Percentiles rank a stretch among this genome's conserved stretches.
These are phyloP conservation scores for Zaprionus davidi DNA, from an alignment of 1,140 invertebrate species.

Conservation along the genomic window DNA sequence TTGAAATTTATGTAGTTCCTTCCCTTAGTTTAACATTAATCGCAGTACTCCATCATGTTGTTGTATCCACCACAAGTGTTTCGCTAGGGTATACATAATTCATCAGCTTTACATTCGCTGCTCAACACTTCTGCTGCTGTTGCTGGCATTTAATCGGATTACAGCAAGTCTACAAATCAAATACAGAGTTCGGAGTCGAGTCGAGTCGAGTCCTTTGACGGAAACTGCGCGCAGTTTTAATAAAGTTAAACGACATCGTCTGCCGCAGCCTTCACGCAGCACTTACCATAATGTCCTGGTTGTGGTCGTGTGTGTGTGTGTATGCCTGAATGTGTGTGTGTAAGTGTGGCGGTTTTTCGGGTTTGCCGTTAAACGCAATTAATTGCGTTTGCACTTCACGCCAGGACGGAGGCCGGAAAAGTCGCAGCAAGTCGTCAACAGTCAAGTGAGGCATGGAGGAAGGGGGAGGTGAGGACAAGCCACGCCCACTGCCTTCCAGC, in stretches of 20 bases:
- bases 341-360: constrained; percentile 28
- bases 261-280: constrained; percentile 30
- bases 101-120: neutral
- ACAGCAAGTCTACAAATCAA: constrained; percentile 36
- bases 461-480: neutral
- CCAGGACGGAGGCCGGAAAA: constrained; percentile 24
- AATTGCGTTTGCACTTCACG: constrained; percentile 41
- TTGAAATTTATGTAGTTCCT: no score
- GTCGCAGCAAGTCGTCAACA: constrained; percentile 19
- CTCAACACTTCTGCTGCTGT: neutral
- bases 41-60: neutral
- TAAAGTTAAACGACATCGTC: constrained; percentile 40
- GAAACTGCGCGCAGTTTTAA: constrained; percentile 35
- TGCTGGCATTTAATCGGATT: constrained; percentile 72
- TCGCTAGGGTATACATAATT: constrained; percentile 51
- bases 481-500: neutral
- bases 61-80: constrained; percentile 12
- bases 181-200: constrained; percentile 9
- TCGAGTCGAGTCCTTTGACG: constrained; percentile 1
- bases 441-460: neutral
- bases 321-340: neutral
- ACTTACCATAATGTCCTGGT: neutral
- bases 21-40: no score
- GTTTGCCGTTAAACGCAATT: constrained; percentile 49
- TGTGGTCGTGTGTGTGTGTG: constrained; percentile 8